These are phyloP conservation scores for Brachionichthys hirsutus DNA, from an alignment of 2,113 vertebrate species.

Conservation along the genomic window DNA sequence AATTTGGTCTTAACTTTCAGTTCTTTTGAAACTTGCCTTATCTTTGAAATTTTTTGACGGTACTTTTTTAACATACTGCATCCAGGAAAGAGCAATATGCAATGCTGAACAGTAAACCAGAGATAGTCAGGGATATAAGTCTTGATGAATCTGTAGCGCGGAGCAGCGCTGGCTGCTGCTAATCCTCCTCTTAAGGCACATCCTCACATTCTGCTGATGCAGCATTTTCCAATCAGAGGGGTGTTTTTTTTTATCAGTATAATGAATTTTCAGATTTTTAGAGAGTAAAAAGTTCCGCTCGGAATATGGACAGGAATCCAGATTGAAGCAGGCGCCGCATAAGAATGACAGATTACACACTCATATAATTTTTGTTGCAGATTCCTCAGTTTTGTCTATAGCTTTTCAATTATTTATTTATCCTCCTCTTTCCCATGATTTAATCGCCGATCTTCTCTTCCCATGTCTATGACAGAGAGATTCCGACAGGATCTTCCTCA, in stretches of 20 bases:
- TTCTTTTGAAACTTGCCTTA: too few relatives aligned
- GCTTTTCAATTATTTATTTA: slow-evolving; percentile 23
- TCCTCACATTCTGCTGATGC: slow-evolving; percentile 2
- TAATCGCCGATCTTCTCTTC: slow-evolving; percentile 32
- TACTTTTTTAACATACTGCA: too few relatives aligned
- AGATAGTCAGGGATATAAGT: too few relatives aligned
- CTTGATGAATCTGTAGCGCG: neutral
- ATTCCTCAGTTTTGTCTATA: slow-evolving; percentile 28
- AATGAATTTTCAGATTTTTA: neutral
- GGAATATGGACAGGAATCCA: neutral
- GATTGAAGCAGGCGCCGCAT: neutral
- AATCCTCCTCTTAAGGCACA: neutral
- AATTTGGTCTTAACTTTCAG: too few relatives aligned
- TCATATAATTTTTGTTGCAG: slow-evolving; percentile 33
- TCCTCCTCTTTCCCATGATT: slow-evolving; percentile 28
- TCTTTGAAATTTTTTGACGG: too few relatives aligned
- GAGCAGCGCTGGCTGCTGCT: neutral
- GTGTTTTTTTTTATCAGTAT: slow-evolving; percentile 4
- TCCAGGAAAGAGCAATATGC: too few relatives aligned
- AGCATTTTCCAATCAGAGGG: neutral
- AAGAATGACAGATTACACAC: neutral
- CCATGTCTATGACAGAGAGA: slow-evolving; percentile 45
- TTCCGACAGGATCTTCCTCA: slow-evolving; percentile 49
- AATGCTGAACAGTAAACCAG: too few relatives aligned
- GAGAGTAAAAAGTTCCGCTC: neutral